Evolutionary conservation across 2,113 vertebrate species (phyloP).

Genomic region (Vulpes lagopus): DNA sequence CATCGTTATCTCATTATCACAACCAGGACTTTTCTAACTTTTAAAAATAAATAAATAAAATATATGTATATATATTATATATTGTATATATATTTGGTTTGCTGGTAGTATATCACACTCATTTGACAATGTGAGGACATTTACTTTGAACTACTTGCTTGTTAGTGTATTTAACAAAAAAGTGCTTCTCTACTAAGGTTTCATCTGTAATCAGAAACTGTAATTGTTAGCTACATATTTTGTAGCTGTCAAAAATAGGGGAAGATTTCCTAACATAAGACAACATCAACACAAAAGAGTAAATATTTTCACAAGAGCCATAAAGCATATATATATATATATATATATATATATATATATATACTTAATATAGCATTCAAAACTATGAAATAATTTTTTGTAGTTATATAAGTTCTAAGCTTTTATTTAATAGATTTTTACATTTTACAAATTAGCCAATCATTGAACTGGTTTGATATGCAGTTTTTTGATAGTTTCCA

Average conservation of each 20-base stretch:
- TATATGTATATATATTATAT: neutral
- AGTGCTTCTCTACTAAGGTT: neutral
- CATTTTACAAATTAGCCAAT: neutral
- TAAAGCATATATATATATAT: neutral
- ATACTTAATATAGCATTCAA: too few relatives aligned
- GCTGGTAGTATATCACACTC: neutral
- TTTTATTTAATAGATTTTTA: constrained; percentile 14
- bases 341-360: neutral
- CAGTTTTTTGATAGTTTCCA: neutral
- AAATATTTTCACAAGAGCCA: constrained; percentile 9
- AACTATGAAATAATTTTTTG: neutral
- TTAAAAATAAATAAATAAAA: neutral
- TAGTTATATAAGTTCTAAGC: neutral
- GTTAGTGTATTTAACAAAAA: constrained; percentile 43
- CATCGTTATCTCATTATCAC: neutral
- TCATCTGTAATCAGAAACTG: constrained; percentile 28
- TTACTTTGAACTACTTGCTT: constrained; percentile 7
- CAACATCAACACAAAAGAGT: neutral
- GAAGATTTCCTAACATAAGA: neutral
- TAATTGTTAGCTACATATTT: neutral
- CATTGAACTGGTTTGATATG: constrained; percentile 41
- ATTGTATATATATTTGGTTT: neutral
- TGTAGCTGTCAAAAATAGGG: constrained; percentile 18
- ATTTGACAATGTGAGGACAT: neutral
- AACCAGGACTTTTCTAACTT: neutral